Evolutionary conservation across 92 coral and sea anemone species (phyloP), one percentile per base, ranked within the genome.

Genomic region (Chrysogorgia sp.): DNA sequence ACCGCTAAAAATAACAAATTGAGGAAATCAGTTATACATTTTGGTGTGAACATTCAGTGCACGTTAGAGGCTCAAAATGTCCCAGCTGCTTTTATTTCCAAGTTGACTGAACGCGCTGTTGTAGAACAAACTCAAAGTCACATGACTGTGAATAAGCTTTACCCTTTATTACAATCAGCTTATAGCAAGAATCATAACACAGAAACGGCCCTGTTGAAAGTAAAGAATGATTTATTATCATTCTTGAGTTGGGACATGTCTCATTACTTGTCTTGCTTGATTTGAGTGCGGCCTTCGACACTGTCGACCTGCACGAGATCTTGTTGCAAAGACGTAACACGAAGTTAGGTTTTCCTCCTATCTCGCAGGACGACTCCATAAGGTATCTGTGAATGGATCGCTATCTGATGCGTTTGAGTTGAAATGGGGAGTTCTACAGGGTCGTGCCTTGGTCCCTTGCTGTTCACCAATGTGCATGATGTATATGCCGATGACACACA

Each of bases 381-480:
- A 17, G 17, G 60, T 53, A 19, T 53, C 60, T 53, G 60, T 53
- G 21, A 53, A 53, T 23, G 60, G 60, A 53, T 19, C 60, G 21
- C 28, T 53, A 3, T 53, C 60, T 23, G 28, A 53, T 53, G 60
- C 17, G 28, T 53, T 53, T 23, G 60, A 53, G 60, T n/a, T 53
- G 60, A 53, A 53, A 23, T 53, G n/a, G 60, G 60, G 60, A 33
- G 43, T 37, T 37, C 43, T 12, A 37, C 43, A 37, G 43, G 43
- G 43, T 37, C 43, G 12, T 37, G 43, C 43, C 43, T 37, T 37
- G 43, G 43, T 37, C 43, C 43, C 43, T 12, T 64, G 28, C 41
- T 64, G 49, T 64, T 34, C 31, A 63, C 69, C 35, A 22, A 63
- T n/a, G 40, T 63, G 4, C 69, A 37, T 29, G 41, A 63, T 63